Conservation (phyloP, 2,888 invertebrate species). For the Nymphalis polychloros region DNA sequence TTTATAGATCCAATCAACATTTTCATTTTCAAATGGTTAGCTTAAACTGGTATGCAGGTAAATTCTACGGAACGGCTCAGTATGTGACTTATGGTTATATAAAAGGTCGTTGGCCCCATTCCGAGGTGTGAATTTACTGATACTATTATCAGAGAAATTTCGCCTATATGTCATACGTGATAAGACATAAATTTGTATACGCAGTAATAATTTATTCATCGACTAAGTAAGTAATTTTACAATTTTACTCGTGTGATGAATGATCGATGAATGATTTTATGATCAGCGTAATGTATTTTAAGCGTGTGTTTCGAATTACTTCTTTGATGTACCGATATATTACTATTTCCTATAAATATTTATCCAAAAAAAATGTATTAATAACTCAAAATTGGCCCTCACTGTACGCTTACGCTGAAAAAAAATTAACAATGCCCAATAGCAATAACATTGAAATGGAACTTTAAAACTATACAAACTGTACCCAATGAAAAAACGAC, state of each 20-base stretch:
- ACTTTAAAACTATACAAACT: no score
- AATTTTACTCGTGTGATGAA: constrained; percentile 14
- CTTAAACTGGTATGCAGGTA: constrained; percentile 20
- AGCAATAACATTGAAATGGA: no score
- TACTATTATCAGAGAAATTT: constrained; percentile 9
- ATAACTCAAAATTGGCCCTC: no score
- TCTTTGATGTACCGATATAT: not conserved
- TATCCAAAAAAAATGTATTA: no score
- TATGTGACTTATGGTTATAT: constrained; percentile 32
- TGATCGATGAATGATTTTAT: constrained; percentile 12
- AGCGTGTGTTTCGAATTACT: not conserved
- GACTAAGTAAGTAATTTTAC: constrained; percentile 21
- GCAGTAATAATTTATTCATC: constrained; percentile 1
- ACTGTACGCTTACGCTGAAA: no score
- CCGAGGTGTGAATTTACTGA: constrained; percentile 39
- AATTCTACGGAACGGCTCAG: constrained; percentile 29
- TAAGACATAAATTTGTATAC: constrained; percentile 15
- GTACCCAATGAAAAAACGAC: no score
- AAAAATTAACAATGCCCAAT: no score
- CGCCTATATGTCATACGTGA: constrained; percentile 2
- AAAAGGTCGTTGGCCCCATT: constrained; percentile 60
- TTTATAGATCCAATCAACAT: constrained; percentile 9
- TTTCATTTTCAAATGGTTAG: constrained; percentile 10
- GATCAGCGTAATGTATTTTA: constrained; percentile 11
- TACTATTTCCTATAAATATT: no score